These are phyloP conservation scores for Galemys pyrenaicus DNA, from an alignment of 2,113 vertebrate genomes.

Conservation along the genomic window DNA sequence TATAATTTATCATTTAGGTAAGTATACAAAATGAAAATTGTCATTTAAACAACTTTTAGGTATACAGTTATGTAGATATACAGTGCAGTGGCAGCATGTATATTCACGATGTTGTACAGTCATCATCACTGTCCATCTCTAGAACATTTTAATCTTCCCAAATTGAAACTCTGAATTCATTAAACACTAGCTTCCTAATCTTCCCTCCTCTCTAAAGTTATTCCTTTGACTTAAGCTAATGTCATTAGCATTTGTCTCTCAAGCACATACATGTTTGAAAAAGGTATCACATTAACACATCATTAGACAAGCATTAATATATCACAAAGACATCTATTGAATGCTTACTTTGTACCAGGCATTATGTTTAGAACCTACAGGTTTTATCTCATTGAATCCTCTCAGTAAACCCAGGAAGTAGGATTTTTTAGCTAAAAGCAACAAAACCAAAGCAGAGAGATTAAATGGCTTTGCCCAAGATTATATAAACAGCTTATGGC, in stretches of 20 bases:
- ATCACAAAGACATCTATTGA: neutral
- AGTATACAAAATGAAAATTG: neutral
- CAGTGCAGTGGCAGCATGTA: neutral
- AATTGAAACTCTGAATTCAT: neutral
- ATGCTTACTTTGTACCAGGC: neutral
- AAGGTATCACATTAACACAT: neutral
- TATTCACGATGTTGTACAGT: neutral
- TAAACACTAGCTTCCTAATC: neutral
- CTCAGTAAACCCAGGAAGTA: neutral
- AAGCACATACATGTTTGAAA: neutral
- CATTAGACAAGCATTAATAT: neutral
- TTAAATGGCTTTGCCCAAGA: constrained; percentile 11
- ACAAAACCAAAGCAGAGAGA: neutral
- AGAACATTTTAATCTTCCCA: neutral
- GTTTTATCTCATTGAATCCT: neutral
- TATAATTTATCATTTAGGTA: too few relatives aligned
- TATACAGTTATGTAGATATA: neutral
- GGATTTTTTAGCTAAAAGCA: constrained; percentile 6
- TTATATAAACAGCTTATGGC: neutral
- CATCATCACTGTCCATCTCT: neutral
- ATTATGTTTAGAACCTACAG: neutral
- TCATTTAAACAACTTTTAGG: neutral
- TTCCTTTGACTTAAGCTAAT: neutral
- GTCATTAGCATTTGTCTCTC: neutral
- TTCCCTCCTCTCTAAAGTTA: neutral